Evolutionary conservation across 2,113 vertebrate species (phyloP).

Genomic region (Isichthys henryi): DNA sequence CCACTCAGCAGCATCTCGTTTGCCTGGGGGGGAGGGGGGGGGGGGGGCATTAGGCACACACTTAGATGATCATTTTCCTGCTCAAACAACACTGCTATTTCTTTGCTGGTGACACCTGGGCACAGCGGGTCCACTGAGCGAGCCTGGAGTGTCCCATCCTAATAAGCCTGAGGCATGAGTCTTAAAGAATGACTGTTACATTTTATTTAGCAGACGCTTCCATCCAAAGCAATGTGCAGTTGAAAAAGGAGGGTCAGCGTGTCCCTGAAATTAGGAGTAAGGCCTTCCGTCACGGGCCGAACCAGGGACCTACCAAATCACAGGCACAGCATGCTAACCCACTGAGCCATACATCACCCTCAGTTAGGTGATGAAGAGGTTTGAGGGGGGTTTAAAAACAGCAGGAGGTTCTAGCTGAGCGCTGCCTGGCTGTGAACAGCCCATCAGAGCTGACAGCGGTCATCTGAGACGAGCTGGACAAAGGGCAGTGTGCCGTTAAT

Average conservation of each 20-base stretch:
- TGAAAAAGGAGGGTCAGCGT: background rate
- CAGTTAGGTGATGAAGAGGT: background rate
- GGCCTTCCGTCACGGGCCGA: background rate
- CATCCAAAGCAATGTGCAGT: background rate
- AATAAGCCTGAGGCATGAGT: background rate
- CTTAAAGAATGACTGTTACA: background rate
- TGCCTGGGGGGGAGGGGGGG: conserved; percentile 57
- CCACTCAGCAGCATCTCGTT: conserved; percentile 93
- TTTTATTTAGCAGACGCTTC: background rate
- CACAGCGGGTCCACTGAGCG: background rate
- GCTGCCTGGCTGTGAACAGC: background rate
- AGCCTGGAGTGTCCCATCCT: background rate
- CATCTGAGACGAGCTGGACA: background rate
- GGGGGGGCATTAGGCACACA: background rate
- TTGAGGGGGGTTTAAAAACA: background rate
- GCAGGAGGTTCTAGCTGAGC: background rate
- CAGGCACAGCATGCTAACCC: background rate
- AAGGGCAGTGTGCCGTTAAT: background rate
- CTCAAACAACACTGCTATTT: background rate
- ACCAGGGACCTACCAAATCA: background rate
- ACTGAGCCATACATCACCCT: background rate
- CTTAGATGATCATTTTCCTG: background rate
- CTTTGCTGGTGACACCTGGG: background rate
- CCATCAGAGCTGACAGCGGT: background rate
- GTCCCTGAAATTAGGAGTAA: background rate